phyloP scores from a whole-genome alignment of 2,113 vertebrate genomes.

The Brachyhypopomus gauderio region DNA sequence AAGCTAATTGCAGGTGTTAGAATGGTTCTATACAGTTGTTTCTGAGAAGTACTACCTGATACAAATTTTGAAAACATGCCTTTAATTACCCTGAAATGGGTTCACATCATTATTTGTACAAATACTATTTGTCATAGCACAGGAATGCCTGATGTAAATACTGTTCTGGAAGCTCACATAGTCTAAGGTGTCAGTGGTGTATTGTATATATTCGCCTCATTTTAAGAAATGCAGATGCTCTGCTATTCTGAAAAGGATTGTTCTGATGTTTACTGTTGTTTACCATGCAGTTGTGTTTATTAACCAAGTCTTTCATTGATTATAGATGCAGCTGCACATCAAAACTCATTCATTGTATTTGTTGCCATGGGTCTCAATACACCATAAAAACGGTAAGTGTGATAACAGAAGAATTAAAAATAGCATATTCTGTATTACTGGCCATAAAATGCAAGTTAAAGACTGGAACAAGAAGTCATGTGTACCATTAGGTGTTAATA shows the following conservation, averaged over 20 bases:
- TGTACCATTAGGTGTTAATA: neutral
- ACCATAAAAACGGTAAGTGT: conserved; percentile 70
- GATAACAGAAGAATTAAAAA: neutral
- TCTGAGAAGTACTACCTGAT: neutral
- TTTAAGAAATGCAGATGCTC: neutral
- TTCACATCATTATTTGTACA: neutral
- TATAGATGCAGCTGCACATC: conserved; percentile 65
- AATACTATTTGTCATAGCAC: neutral
- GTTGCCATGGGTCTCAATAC: conserved; percentile 54
- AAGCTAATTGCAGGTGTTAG: too few species aligned
- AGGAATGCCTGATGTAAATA: neutral
- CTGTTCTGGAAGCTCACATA: neutral
- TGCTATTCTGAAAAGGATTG: neutral
- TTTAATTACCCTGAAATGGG: neutral
- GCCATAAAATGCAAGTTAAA: neutral
- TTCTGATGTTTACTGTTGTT: neutral
- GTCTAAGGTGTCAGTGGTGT: neutral
- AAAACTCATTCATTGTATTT: conserved; percentile 57
- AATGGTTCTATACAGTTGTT: neutral
- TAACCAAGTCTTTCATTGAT: conserved; percentile 18
- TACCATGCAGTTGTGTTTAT: neutral
- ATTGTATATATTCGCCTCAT: neutral
- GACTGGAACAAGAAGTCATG: neutral
- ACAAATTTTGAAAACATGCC: neutral
- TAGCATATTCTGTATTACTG: too few species aligned